Base-by-base conservation (phyloP, 1,140 invertebrate species). In the Lasioglossum baleicum region DNA sequence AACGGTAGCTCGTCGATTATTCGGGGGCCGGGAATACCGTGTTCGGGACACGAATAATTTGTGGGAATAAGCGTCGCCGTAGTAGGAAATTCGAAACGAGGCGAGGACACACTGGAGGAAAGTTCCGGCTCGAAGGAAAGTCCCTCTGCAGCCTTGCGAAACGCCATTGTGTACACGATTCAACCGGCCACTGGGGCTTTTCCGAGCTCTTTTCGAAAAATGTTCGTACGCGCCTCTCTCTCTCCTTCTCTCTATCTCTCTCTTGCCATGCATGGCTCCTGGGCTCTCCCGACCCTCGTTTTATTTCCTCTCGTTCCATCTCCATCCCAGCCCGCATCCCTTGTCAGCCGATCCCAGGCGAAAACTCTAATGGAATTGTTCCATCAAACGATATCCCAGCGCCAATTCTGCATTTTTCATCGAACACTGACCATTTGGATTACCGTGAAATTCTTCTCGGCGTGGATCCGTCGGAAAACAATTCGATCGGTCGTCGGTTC, bases 281-380 rank as follows among this genome's bases (percentile, higher is more conserved):
- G 31, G 31, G 35, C 20, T 22, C 51, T 10, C 58, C 17, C 51
- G 15, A 53, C 56, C 22, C 64, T 51, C 64, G 74, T 75, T 77
- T 73, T 72, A 70, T 78, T 48, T 77, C 77, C 71, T 75, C 78
- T 31, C 84, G 42, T 84, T 82, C 74, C 63, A 74, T 81, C 60
- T 76, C 82, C 67, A 48, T 56, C 60, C 72, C 83, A 15, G 31
- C 74, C 84, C 75, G 75, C 83, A 81, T 84, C 83, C 80, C 81
- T 75, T 68, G 83, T 86, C 84, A 83, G 75, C 68, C 75, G 83
- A 82, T 86, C 80, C 84, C 80, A 80, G 66, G 84, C 83, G 84
- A 66, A 70, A 83, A 80, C 84, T 85, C 84, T 86, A 86, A 86
- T 86, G 83, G 84, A 86, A 86, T 86, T 85, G 84, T 85, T 85